These are phyloP conservation scores for Eptesicus fuscus DNA, from an alignment of 2,113 vertebrate genomes.

Conservation along the genomic window DNA sequence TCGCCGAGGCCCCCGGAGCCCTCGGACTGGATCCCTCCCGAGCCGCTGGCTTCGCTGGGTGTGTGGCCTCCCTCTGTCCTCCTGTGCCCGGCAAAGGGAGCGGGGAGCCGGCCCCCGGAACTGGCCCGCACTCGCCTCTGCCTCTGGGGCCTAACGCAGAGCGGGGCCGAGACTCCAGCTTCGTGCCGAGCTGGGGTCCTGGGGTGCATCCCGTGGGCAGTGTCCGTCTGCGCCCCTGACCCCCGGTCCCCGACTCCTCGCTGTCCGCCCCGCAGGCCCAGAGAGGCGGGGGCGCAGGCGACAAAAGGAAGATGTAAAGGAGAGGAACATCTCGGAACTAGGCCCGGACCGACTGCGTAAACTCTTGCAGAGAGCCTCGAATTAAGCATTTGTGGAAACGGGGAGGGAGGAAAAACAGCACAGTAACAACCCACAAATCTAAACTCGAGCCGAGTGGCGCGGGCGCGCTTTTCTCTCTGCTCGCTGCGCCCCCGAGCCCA, in stretches of 20 bases:
- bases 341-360: neutral
- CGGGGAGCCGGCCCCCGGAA: accelerated
- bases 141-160: neutral
- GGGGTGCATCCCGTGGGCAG: accelerated
- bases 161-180: neutral
- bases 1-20: accelerated
- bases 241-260: neutral
- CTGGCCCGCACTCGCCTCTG: neutral
- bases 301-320: neutral
- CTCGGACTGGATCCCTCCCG: accelerated
- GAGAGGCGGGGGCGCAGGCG: neutral
- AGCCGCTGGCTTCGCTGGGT: accelerated
- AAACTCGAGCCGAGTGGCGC: accelerated
- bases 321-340: accelerated
- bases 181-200: accelerated
- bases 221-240: accelerated
- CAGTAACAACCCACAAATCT: neutral
- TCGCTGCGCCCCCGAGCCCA: too few species aligned
- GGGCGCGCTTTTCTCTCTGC: accelerated
- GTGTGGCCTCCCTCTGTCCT: neutral
- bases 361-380: neutral
- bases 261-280: neutral
- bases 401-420: neutral
- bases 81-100: neutral
- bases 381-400: neutral